Base-by-base conservation (phyloP, 2,113 vertebrate genomes). In the Platycercus adscitus region DNA sequence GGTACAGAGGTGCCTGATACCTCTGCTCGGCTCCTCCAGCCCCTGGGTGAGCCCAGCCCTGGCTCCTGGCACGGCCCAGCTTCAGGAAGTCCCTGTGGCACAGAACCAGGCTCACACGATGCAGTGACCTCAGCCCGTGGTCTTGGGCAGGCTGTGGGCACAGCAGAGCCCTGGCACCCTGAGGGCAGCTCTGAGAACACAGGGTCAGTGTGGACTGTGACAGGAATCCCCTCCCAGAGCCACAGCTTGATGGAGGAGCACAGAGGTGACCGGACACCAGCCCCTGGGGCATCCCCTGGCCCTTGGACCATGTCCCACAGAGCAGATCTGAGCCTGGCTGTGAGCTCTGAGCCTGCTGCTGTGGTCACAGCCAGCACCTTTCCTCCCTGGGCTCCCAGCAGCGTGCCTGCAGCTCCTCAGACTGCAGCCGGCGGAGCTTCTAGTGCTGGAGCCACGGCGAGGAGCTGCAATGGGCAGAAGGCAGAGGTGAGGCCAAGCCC, bases 51-150 rank as follows among this genome's bases (percentile, higher is more conserved):
- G 5, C 16, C 77, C 35, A 29, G 20, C 5, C 10, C 66, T 17
- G 65, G 11, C 35, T 75, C 55, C 20, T 2, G 7, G 44, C 9
- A 2, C 5, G 28, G 1, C 20, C 15, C 24, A 3, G 20, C 50
- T 61, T 10, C 3, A 37, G 56, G 29, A 43, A 29, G 19, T 9
- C 20, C 12, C 28, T 4, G 0, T 5, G 19, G 31, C 11, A 33
- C 46, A 7, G 79, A 15, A 3, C 13, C 7, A 10, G 55, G 24
- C n/a, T 66, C 11, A 0, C 2, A 0, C 0, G 29, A 17, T 39
- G 52, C 28, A 2, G 63, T 12, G 31, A 25, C 55, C 19, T n/a
- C 15, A 5, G 35, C 33, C 7, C 6, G 0, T 12, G 63, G 18
- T 23, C 21, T 28, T 14, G 29, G 35, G 7, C 79, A 63, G 70